Evolutionary conservation across 37 sponge, comb jelly and placozoan genomes (phyloP).

Genomic region (Geodia barretti): DNA sequence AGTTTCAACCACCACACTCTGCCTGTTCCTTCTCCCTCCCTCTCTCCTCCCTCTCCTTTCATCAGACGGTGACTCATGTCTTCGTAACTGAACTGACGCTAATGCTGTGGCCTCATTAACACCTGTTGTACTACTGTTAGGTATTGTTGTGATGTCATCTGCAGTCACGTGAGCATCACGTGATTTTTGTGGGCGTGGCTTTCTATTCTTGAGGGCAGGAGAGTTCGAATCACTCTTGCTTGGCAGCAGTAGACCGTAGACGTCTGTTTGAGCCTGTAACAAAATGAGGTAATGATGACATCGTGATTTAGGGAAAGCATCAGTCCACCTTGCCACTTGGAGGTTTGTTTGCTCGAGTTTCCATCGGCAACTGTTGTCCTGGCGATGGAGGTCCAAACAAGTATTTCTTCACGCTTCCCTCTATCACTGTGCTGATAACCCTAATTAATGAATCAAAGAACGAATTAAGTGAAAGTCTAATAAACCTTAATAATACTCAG

Average conservation of each 20-base stretch:
- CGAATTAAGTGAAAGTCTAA: conserved; percentile 4
- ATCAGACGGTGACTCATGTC: background rate
- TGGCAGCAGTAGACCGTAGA: conserved; percentile 46
- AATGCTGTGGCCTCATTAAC: background rate
- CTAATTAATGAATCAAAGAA: conserved; percentile 6
- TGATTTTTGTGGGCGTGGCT: background rate
- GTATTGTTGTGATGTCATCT: background rate
- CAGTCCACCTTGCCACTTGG: background rate
- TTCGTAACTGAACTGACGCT: background rate
- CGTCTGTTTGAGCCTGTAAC: conserved; percentile 9
- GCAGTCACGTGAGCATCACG: background rate
- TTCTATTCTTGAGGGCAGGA: background rate
- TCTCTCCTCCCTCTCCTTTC: background rate
- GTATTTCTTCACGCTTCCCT: conserved; percentile 31
- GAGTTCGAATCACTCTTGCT: background rate
- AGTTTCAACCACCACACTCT: background rate
- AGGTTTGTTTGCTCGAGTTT: conserved; percentile 6
- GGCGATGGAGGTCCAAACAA: conserved; percentile 30
- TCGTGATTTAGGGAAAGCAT: background rate
- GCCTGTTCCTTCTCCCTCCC: background rate
- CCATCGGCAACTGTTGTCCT: background rate
- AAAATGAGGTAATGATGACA: too few species aligned
- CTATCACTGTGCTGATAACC: conserved; percentile 13
- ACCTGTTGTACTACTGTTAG: background rate
- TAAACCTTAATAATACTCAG: too few species aligned